Evolutionary conservation across 2,797 vertebrate genomes (phyloP).

Genomic region (Bradypodion pumilum): DNA sequence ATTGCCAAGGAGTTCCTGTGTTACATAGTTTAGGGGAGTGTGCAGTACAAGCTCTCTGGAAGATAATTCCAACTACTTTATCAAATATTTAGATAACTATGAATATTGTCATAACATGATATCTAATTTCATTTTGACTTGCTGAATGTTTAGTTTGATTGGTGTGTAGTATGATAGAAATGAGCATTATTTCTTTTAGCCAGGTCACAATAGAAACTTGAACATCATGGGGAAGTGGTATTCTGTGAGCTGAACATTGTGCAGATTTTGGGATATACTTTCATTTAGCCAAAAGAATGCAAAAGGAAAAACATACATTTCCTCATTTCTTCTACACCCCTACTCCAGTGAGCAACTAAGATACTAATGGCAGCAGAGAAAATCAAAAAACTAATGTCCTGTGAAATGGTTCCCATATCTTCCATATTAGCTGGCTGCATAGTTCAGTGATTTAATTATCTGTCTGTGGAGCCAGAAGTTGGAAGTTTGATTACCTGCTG

Average conservation of each 20-base stretch:
- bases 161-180: neutral
- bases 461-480: no score
- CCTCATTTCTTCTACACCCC: neutral
- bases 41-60: no score
- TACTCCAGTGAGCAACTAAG: neutral
- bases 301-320: conserved; percentile 12
- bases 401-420: conserved; percentile 7
- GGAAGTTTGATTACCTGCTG: no score
- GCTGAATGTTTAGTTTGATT: neutral
- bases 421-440: no score
- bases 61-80: no score
- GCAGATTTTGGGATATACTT: neutral
- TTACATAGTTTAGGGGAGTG: no score
- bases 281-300: conserved; percentile 1
- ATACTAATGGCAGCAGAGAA: neutral
- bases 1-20: no score
- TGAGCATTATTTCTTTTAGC: neutral
- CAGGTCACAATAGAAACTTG: neutral
- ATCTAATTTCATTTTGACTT: neutral
- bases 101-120: neutral
- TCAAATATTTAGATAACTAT: no score
- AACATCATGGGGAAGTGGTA: neutral
- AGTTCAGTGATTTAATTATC: no score
- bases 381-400: neutral
- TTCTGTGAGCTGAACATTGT: neutral